Evolutionary conservation across 2,888 invertebrate genomes (phyloP).

Genomic region (Argyresthia albistria): DNA sequence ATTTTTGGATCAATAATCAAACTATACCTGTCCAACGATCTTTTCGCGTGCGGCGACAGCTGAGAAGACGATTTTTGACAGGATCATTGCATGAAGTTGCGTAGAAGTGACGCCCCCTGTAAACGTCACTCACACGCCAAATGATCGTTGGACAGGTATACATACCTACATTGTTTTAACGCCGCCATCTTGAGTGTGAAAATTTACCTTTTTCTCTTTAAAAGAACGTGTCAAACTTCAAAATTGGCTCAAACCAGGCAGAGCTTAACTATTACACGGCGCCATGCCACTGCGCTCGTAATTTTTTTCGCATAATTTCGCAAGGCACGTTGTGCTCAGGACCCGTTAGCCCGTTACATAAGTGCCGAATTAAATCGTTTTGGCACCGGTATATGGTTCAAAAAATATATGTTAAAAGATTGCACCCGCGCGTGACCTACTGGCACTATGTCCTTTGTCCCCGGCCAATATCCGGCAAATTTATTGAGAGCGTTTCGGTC

Average conservation of each 20-base stretch:
- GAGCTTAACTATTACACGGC: conserved; percentile 40
- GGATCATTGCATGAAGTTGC: no score
- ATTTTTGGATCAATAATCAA: no score
- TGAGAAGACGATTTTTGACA: no score
- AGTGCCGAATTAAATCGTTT: conserved; percentile 50
- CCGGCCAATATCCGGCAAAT: conserved; percentile 37
- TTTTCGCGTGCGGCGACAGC: no score
- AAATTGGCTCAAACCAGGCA: conserved; percentile 18
- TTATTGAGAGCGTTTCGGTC: conserved; percentile 41
- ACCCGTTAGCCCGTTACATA: conserved; percentile 30
- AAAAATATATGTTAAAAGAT: conserved; percentile 43
- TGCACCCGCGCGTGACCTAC: conserved; percentile 25
- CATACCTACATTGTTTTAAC: neutral
- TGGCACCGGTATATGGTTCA: conserved; percentile 40
- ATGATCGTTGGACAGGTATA: no score
- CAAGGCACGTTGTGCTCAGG: conserved; percentile 21
- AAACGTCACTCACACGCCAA: no score
- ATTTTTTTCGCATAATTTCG: conserved; percentile 37
- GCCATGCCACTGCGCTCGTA: conserved; percentile 26
- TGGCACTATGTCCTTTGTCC: conserved; percentile 37
- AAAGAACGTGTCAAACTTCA: conserved; percentile 24
- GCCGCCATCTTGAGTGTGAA: neutral
- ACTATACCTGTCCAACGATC: no score
- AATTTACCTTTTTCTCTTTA: neutral
- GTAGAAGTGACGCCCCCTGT: no score